Conservation (phyloP, 1,140 invertebrate species). For the Drosophila littoralis region DNA sequence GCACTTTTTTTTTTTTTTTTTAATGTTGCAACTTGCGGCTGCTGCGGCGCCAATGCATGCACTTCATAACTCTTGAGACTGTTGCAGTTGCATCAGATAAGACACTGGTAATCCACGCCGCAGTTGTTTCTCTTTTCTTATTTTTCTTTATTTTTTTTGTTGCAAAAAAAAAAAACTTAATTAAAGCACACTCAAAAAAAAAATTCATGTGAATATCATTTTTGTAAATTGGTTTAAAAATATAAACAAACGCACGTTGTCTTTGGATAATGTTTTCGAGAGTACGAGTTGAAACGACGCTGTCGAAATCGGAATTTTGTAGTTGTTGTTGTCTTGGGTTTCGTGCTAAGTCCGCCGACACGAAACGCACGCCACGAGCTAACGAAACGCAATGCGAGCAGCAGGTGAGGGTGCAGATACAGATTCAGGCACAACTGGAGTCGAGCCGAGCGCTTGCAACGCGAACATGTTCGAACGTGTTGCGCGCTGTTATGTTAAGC, state of each 20-base stretch:
- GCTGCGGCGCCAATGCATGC: conserved; percentile 41
- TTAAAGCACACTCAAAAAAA: conserved; percentile 32
- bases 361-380: conserved; percentile 64
- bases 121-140: conserved; percentile 26
- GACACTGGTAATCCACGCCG: conserved; percentile 73
- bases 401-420: conserved; percentile 41
- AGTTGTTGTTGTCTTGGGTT: background rate
- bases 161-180: background rate
- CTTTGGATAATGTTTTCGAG: conserved; percentile 16
- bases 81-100: conserved; percentile 18
- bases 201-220: conserved; percentile 9
- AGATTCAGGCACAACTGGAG: conserved; percentile 12
- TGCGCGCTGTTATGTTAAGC: conserved; percentile 32
- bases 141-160: background rate
- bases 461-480: conserved; percentile 52
- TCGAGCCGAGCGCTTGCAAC: conserved; percentile 12
- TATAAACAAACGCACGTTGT: conserved; percentile 30
- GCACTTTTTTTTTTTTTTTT: conserved; percentile 3
- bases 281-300: conserved; percentile 10
- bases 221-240: background rate
- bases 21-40: conserved; percentile 44
- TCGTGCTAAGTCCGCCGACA: conserved; percentile 48
- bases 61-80: conserved; percentile 32
- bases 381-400: conserved; percentile 63
- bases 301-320: conserved; percentile 10